Percentiles rank a stretch among this genome's conserved stretches.
Conservation (phyloP, 2,888 invertebrate genomes). For the Teleiodes luculella region DNA sequence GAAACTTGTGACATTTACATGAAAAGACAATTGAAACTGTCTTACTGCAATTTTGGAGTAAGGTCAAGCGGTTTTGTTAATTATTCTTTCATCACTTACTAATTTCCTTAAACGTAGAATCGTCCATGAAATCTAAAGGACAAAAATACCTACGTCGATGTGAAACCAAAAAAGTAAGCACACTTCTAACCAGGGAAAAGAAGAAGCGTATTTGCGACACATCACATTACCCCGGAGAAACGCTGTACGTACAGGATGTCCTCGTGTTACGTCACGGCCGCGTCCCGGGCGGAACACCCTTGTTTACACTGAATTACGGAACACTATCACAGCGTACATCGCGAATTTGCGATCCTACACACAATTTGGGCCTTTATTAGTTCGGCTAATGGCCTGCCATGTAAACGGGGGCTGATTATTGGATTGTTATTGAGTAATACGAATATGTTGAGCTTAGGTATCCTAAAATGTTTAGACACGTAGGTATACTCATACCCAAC, state of each 20-base stretch:
- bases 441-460: not conserved
- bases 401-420: not conserved
- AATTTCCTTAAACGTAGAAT: no score
- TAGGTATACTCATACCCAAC: no score
- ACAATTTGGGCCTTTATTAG: slow-evolving; percentile 11
- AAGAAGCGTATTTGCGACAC: slow-evolving; percentile 13
- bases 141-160: no score
- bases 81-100: no score
- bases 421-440: not conserved
- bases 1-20: no score
- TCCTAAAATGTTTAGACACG: no score
- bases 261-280: slow-evolving; percentile 40
- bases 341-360: slow-evolving; percentile 2
- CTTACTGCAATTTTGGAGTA: no score
- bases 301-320: slow-evolving; percentile 50
- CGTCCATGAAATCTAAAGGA: no score
- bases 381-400: slow-evolving; percentile 9
- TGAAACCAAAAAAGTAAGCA: no score
- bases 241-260: slow-evolving; percentile 39
- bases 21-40: no score
- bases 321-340: slow-evolving; percentile 24
- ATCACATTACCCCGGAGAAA: slow-evolving; percentile 46
- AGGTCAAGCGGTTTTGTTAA: no score
- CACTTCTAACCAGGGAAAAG: not conserved
- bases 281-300: slow-evolving; percentile 34